These are phyloP conservation scores for Kobus ellipsiprymnus DNA, from an alignment of 2,113 vertebrate species.

Conservation along the genomic window DNA sequence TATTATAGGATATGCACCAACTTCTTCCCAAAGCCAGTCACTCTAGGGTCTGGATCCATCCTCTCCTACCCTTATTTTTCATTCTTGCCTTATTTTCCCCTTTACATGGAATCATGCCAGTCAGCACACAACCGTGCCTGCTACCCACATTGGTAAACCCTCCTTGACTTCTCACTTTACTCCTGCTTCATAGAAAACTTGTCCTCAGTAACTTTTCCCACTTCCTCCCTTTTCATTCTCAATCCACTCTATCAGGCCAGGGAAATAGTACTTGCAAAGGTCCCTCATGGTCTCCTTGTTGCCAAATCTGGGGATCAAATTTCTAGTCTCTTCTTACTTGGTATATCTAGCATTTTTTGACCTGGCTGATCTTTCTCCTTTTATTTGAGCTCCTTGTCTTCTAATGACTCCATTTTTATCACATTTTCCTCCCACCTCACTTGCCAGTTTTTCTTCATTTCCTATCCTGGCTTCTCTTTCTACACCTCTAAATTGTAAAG, in stretches of 20 bases:
- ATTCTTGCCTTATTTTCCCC: background rate
- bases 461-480: background rate
- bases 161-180: background rate
- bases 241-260: background rate
- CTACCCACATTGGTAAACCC: background rate
- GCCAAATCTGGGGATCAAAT: background rate
- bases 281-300: background rate
- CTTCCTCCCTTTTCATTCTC: background rate
- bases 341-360: background rate
- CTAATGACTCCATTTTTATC: background rate
- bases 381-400: background rate
- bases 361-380: background rate
- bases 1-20: background rate
- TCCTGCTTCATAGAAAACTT: background rate
- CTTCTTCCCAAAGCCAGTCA: background rate
- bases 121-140: background rate
- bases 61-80: background rate
- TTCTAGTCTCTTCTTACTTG: background rate
- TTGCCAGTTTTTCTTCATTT: background rate
- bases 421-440: background rate
- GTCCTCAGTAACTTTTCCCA: background rate
- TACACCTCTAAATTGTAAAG: background rate
- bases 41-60: background rate
- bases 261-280: background rate
- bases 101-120: background rate